Evolutionary conservation across 2,797 vertebrate species (phyloP), one percentile per base, ranked within the genome.

Genomic region (Helicolenus hilgendorfi): DNA sequence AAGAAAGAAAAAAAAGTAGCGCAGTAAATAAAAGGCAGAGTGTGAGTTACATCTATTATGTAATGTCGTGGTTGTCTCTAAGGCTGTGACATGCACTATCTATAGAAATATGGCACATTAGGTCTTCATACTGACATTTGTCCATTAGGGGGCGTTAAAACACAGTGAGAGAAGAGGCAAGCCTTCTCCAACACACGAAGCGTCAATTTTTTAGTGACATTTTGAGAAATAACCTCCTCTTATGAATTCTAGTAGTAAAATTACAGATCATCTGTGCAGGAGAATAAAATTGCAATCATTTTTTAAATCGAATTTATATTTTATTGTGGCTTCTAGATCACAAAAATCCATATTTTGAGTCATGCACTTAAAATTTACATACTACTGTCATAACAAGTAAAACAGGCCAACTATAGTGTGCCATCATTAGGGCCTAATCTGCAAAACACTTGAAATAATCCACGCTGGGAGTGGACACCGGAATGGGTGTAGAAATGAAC

Each of bases 121-220:
- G 9, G 27, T 13, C 87, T 93, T 68, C 11, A 78, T 93, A 7
- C 76, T 55, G 13, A 36, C 29, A 6, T 71, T 77, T 89, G 56
- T 62, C 88, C 95, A 64, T 27, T 31, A 29, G 64, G 77, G 81
- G 86, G 92, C 56, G 87, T 10, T 69, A 11, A 72, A 79, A 77
- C 69, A 68, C 87, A 11, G n/a, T 5, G 49, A n/a, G 2, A 79
- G n/a, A 79, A 11, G 18, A 22, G 9, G 10, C 11, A 14, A 62
- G 22, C 4, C 14, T 3, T 2, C 2, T 33, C 35, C 6, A 49
- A 20, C 10, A 11, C 58, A 33, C 22, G 8, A 78, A 26, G 71
- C 22, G 11, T 45, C 8, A 11, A 7, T 14, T 31, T 77, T n/a
- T 18, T 56, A 7, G 7, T 26, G 5, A 5, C 1, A 4, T 33